Conservation (phyloP, 2,888 invertebrate genomes). For the Corythucha ciliata region DNA sequence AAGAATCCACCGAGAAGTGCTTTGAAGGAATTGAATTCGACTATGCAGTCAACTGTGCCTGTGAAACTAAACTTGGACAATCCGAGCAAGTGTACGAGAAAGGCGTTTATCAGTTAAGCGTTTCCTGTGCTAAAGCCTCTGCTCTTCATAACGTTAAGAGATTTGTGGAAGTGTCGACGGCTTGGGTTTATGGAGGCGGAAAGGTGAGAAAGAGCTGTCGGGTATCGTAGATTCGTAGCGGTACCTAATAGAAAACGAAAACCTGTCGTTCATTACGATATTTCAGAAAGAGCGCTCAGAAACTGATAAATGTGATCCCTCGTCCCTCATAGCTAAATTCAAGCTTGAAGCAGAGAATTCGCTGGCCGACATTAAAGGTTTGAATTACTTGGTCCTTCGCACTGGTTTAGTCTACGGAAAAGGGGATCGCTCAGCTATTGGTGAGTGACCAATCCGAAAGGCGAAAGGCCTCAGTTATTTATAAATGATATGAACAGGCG, state of each 20-base stretch:
- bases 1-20: no score
- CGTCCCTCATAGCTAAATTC: slow-evolving; percentile 75
- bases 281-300: slow-evolving; percentile 59
- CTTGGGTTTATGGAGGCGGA: slow-evolving; percentile 68
- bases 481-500: slow-evolving; percentile 49
- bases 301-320: slow-evolving; percentile 65
- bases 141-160: slow-evolving; percentile 56
- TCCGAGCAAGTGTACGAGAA: slow-evolving; percentile 84
- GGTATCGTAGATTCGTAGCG: no score
- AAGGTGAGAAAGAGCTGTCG: no score
- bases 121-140: slow-evolving; percentile 73
- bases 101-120: slow-evolving; percentile 72
- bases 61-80: slow-evolving; percentile 81
- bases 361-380: slow-evolving; percentile 54
- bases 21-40: slow-evolving; percentile 46
- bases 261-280: no score
- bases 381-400: slow-evolving; percentile 69
- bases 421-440: slow-evolving; percentile 72
- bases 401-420: slow-evolving; percentile 79
- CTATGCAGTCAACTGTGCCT: slow-evolving; percentile 80
- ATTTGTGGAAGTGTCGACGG: slow-evolving; percentile 77
- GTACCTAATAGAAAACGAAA: no score
- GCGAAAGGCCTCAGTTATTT: background rate
- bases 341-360: slow-evolving; percentile 75
- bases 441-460: slow-evolving; percentile 47